Evolutionary conservation across 2,797 vertebrate species (phyloP), one percentile per base, ranked within the genome.

Genomic region (Gorsachius magnificus): DNA sequence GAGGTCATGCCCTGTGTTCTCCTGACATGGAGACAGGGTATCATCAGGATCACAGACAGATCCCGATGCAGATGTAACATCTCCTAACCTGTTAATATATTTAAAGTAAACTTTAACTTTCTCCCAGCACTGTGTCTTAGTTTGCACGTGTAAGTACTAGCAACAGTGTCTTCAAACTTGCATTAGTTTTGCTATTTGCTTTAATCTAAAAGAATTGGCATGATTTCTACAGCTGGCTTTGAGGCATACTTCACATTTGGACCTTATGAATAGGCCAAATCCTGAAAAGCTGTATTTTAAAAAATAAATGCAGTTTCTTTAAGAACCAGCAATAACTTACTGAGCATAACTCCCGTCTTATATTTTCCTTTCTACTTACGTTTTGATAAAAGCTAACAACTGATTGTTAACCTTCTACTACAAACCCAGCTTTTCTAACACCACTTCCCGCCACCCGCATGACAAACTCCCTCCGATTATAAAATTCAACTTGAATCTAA

Each of bases 171-270:
- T 25, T 68, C 53, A 46, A 33, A 11, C 46, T 56, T 36, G 6
- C 20, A 21, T 54, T 58, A 61, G 18, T 29, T 65, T 46, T 83
- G 66, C 24, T 68, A 29, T 65, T 53, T 83, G 83, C 63, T 72
- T 53, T 15, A 64, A n/a, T 26, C 65, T 84, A 74, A 69, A 84
- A 48, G 22, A 92, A 66, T 16, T 48, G 36, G 82, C 63, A 51
- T 3, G 10, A 54, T 36, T 83, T 83, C 72, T 89, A 60, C 53
- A 13, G 25, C 68, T 74, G 63, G 25, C 83, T 86, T 70, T 18
- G 26, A 91, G 54, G 58, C 6, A 35, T n/a, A 53, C 18, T 60
- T 63, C n/a, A 26, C 0, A 0, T 60, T 48, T 78, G 38, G 54
- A 19, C n/a, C 16, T 85, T 17, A 21, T 1, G 28, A 63, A 33